Conservation (phyloP, 2,888 invertebrate species). For the Coremacera marginata region DNA sequence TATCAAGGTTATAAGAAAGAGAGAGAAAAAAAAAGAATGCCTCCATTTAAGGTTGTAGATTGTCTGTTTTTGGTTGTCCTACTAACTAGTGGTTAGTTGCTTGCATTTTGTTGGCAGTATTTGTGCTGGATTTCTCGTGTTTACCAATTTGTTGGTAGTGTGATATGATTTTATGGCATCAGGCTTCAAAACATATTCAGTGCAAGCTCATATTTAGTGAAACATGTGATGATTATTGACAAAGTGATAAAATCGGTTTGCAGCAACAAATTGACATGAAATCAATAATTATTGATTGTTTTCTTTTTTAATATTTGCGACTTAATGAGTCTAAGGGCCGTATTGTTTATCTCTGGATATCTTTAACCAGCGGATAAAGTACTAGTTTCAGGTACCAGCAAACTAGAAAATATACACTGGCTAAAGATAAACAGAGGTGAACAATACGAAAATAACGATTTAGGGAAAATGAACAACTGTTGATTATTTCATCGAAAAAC, state of each 20-base stretch:
- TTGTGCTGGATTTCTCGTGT: slow-evolving; percentile 11
- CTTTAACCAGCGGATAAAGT: too few relatives aligned
- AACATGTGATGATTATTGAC: neutral
- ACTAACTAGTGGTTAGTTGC: slow-evolving; percentile 18
- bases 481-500: too few relatives aligned
- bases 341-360: too few relatives aligned
- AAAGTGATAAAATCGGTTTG: neutral
- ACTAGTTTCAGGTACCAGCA: too few relatives aligned
- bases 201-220: neutral
- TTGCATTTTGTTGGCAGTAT: neutral
- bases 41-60: slow-evolving; percentile 15
- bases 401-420: too few relatives aligned
- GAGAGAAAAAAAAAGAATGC: neutral
- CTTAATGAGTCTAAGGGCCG: too few relatives aligned
- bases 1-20: slow-evolving; percentile 23
- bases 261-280: too few relatives aligned
- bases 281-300: too few relatives aligned
- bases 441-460: too few relatives aligned
- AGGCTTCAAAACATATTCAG: neutral
- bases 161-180: neutral
- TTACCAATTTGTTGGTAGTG: neutral
- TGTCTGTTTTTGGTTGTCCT: slow-evolving; percentile 18
- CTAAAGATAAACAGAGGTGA: too few relatives aligned
- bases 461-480: too few relatives aligned
- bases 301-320: too few relatives aligned